Base-by-base conservation (phyloP, 2,888 invertebrate species). In the Andrena minutula region DNA sequence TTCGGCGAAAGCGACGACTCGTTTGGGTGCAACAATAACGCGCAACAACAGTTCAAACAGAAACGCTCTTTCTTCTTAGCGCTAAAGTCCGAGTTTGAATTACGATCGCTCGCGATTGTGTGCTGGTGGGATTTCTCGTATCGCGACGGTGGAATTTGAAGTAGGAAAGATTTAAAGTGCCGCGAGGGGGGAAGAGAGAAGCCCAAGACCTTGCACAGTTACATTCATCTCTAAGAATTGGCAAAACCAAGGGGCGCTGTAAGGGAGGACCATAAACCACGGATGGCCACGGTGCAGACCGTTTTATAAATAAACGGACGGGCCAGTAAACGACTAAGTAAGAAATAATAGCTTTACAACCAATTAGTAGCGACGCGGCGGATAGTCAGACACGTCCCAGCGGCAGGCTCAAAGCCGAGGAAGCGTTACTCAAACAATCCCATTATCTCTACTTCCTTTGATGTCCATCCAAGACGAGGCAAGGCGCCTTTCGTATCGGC, bases 381-480 rank as follows among this genome's bases (percentile, higher is more conserved):
- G 71, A 71, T 77, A 65, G 58, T 56, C 41, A 16, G n/a, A 60
- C 58, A 20, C 47, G 47, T 30, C 16, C 35, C 6, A 10, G 32
- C 10, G 26, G 8, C 35, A 4, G 2, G 30, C 3, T 64, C 78
- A 77, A 68, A 80, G 65, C 23, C 8, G 20, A n/a, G 80, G 51
- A 69, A 79, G 72, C 75, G 80, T 75, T 72, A 65, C 75, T 69
- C 63, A 53, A 75, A 80, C 75, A 76, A 82, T 73, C 72, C 75
- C 61, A 81, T 80, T 83, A 83, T 83, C 63, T 53, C 75, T 35
- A n/a, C n/a, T 28, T 51, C 73, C 76, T 83, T 81, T 82, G 82
- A 83, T 77, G 74, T 82, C 66, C 49, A 63, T 20, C 74, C 70
- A 64, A 71, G 53, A 41, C 47, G 56, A 72, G n/a, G 32, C 41